Percentiles rank a stretch among this genome's conserved stretches.
phyloP scores from a whole-genome alignment of 2,113 vertebrate genomes.

The Nibea coibor region DNA sequence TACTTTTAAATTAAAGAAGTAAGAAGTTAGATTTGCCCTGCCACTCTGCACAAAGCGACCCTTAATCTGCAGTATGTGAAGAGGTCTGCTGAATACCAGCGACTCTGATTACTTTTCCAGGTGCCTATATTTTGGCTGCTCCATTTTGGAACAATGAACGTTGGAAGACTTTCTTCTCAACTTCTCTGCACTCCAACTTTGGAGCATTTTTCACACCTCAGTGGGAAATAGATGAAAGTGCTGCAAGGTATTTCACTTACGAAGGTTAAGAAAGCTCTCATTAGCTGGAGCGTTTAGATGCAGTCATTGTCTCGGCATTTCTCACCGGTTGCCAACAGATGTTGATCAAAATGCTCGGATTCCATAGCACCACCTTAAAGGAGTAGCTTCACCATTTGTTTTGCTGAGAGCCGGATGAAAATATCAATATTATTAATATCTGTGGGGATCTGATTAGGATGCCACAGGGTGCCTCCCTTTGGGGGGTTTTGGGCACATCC shows the following conservation, averaged over 20 bases:
- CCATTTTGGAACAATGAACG: conserved; percentile 20
- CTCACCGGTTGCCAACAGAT: not conserved
- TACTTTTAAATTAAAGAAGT: conserved; percentile 20
- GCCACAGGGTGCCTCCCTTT: too few relatives aligned
- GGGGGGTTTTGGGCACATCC: too few relatives aligned
- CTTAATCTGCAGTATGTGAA: conserved; percentile 5
- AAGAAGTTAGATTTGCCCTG: conserved; percentile 1
- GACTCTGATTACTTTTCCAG: conserved; percentile 56
- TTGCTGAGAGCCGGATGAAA: not conserved
- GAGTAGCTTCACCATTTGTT: not conserved
- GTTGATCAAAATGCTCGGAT: not conserved
- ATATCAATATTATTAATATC: not conserved
- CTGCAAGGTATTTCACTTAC: not conserved
- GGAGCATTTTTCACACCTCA: not conserved
- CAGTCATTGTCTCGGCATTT: not conserved
- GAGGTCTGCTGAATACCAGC: conserved; percentile 21
- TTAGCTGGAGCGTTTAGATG: not conserved
- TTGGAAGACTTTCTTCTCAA: conserved; percentile 15
- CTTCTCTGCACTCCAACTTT: not conserved
- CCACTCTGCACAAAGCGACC: not conserved
- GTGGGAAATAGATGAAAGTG: not conserved
- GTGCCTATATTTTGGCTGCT: conserved; percentile 23
- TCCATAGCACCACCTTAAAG: not conserved
- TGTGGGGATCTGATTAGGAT: not conserved
- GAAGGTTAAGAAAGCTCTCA: not conserved